Base-by-base conservation (phyloP, 2,797 vertebrate genomes). In the Sebastes melanostomus region DNA sequence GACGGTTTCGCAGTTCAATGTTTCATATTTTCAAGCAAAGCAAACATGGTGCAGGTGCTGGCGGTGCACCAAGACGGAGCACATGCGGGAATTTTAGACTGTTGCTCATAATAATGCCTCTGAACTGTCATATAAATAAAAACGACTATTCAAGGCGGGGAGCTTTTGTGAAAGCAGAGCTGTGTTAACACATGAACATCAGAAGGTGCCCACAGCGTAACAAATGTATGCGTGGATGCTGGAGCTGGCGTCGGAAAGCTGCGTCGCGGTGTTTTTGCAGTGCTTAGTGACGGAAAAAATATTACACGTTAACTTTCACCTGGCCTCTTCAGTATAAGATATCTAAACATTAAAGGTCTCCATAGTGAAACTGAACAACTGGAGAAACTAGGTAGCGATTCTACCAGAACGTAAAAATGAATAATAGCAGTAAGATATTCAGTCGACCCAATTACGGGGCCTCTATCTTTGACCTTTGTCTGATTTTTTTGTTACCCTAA, bases 11-110 rank as follows among this genome's bases (percentile, higher is more conserved):
- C 68, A 65, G 66, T 56, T 65, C 58, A 9, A 2, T 60, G 74
- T 80, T 83, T 83, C 75, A 85, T 69, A 80, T 85, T 77, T 78
- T 78, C 36, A 67, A 50, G n/a, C 55, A 68, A 30, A 42, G 66
- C 79, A 85, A 89, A 89, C 88, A 91, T 54, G 92, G 89, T 92
- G 90, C 34, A 73, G 68, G 29, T 66, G 5, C 72, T 89, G 83
- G 83, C 75, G 11, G 65, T 0, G 27, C 82, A 78, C 72, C 72
- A 77, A 61, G 58, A 82, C 38, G 24, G 18, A 85, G 58, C 72
- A 62, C 76, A 82, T 55, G 75, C 59, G n/a, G 50, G 29, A 60
- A 78, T 30, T 8, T 72, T 29, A 62, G 70, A 69, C 34, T 58
- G 55, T 54, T 72, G 66, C 81, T 29, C 27, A 38, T 42, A 84